Conservation (phyloP, 53 echinoderm and acorn worm genomes). For the Antedon mediterranea region DNA sequence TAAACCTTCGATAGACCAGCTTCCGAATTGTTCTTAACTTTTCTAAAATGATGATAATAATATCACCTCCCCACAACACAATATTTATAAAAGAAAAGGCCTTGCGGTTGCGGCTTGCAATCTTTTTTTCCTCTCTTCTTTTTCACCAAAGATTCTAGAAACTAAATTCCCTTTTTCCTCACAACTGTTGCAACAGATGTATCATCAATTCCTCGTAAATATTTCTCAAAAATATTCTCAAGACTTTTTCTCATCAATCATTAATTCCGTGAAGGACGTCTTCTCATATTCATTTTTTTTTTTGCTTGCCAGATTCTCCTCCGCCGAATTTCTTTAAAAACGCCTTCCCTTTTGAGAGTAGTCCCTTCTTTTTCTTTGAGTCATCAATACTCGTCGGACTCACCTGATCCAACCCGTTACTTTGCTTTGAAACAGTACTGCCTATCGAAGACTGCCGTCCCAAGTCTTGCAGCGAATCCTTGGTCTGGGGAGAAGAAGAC, state of each 20-base stretch:
- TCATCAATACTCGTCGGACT: constrained; percentile 47
- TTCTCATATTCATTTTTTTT: constrained; percentile 35
- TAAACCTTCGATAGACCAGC: not conserved
- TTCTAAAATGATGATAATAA: no score
- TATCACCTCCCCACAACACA: not conserved
- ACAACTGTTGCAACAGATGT: no score
- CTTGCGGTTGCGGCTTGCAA: no score
- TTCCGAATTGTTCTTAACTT: not conserved
- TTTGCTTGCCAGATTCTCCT: constrained; percentile 61
- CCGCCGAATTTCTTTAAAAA: constrained; percentile 96
- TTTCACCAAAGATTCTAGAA: no score
- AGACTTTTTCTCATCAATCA: no score
- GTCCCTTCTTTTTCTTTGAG: constrained; percentile 88
- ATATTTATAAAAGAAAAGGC: no score
- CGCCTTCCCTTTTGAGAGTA: constrained; percentile 91
- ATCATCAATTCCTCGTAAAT: no score
- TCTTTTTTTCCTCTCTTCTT: no score
- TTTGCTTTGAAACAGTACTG: constrained; percentile 38
- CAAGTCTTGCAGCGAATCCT: constrained; percentile 37
- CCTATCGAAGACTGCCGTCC: constrained; percentile 49
- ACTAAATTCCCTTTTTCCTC: no score
- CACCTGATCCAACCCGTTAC: constrained; percentile 32
- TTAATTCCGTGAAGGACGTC: no score
- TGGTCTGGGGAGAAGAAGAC: no score
- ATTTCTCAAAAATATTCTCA: no score